Conservation (phyloP, 2,797 vertebrate genomes). For the Falco biarmicus region DNA sequence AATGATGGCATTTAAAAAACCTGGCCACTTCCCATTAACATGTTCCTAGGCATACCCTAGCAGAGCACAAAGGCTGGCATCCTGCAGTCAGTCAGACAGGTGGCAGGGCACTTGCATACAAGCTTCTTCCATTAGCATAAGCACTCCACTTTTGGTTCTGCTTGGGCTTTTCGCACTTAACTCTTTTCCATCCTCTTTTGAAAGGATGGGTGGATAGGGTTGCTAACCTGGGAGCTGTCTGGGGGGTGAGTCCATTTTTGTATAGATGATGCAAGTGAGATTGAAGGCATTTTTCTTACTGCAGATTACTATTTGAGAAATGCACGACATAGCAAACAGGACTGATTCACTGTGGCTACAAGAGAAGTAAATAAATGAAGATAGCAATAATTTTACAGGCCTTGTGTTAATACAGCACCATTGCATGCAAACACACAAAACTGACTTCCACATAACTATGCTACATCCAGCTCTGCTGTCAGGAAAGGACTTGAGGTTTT, state of each 20-base stretch:
- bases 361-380: background rate
- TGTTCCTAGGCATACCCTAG: background rate
- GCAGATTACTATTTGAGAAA: background rate
- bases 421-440: background rate
- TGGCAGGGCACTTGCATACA: background rate
- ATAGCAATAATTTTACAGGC: background rate
- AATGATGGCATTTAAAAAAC: background rate
- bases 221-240: background rate
- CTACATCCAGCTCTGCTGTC: background rate
- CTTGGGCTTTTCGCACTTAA: background rate
- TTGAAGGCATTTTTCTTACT: background rate
- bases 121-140: background rate
- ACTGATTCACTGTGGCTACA: background rate
- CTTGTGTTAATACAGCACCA: background rate
- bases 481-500: background rate
- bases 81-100: background rate
- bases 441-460: background rate
- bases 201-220: background rate
- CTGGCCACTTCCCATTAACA: background rate
- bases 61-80: background rate
- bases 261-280: background rate
- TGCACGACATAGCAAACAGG: background rate
- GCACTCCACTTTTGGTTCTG: background rate
- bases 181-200: background rate
- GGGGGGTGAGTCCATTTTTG: accelerated